Base-by-base conservation (phyloP, 2,888 invertebrate genomes). In the Microplitis deprimator region DNA sequence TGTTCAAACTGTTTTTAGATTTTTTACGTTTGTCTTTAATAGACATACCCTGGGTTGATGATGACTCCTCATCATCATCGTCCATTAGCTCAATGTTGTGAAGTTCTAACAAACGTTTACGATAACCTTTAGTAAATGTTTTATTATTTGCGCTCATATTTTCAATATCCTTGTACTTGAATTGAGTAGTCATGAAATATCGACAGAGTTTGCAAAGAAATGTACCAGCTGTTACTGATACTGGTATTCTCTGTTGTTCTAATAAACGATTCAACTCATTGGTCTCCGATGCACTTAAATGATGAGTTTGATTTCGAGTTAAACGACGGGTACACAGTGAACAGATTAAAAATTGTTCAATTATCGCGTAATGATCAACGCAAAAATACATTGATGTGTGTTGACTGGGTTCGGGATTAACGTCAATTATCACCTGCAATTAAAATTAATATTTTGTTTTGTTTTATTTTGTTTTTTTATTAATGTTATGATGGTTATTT, bases 141-240 rank as follows among this genome's bases (percentile, higher is more conserved):
- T 88, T 85, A 90, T 92, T 88, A 91, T 91, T 86, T 83, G 90
- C 81, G 82, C 90, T 83, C 91, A 91, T 81, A 84, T 89, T 86
- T 86, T 92, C 85, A 13, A 88, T 83, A 71, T 90, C 89, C 74
- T 86, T 87, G 81, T 89, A 93, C 79, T 95, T 94, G 83, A 94
- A 91, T 77, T 95, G 91, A 73, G 96, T 89, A 79, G 94, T 93
- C 83, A 94, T 94, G 90, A 95, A 96, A 89, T 95, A 94, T 77
- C 95, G 93, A 85, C 96, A 96, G 38, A 94, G 90, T 90, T 96
- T 96, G 90, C 96, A 96, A 65, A 96, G 93, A 72, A 95, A 95
- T 0, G 94, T 94, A 78, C 94, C 93, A 83, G 93, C 92, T 1
- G 90, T 88, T 84, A 96, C 91, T 83, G 91, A 91, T 13, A 95